phyloP scores from a whole-genome alignment of 2,888 invertebrate species.

The Margaritifera margaritifera region DNA sequence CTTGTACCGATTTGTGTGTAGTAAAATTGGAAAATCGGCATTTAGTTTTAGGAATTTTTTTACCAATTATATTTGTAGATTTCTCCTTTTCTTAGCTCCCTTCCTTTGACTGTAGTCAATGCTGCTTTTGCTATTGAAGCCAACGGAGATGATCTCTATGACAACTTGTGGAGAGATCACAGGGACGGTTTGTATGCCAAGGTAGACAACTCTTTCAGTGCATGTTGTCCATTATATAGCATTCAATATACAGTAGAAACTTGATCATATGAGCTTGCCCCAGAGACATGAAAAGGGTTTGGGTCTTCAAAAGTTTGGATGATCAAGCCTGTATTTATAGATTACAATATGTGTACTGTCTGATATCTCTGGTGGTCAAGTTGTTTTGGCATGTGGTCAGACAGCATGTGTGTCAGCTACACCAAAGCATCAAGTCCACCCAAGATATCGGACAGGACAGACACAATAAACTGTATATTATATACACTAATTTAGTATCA shows the following conservation, averaged over 20 bases:
- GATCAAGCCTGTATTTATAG: too few species aligned
- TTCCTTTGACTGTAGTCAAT: slow-evolving; percentile 12
- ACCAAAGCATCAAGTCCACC: too few species aligned
- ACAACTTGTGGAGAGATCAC: slow-evolving; percentile 40
- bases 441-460: too few species aligned
- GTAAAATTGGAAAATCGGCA: background rate
- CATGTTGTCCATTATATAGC: background rate
- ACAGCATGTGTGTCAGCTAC: too few species aligned
- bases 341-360: too few species aligned
- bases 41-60: background rate
- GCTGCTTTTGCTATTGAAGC: background rate
- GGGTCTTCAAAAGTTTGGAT: too few species aligned
- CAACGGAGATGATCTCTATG: slow-evolving; percentile 35
- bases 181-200: slow-evolving; percentile 48
- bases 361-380: too few species aligned
- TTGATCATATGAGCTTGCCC: too few species aligned
- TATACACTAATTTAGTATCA: too few species aligned
- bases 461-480: too few species aligned
- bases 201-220: slow-evolving; percentile 26
- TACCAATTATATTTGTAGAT: background rate
- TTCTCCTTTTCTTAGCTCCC: slow-evolving; percentile 13
- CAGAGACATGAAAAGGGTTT: too few species aligned
- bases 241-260: background rate
- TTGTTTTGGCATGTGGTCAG: too few species aligned
- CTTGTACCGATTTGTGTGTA: background rate